A percentile compares a stretch with the other conserved stretches of the same genome.
Conservation (phyloP, 2,113 vertebrate species). For the Campylomormyrus numenius region DNA sequence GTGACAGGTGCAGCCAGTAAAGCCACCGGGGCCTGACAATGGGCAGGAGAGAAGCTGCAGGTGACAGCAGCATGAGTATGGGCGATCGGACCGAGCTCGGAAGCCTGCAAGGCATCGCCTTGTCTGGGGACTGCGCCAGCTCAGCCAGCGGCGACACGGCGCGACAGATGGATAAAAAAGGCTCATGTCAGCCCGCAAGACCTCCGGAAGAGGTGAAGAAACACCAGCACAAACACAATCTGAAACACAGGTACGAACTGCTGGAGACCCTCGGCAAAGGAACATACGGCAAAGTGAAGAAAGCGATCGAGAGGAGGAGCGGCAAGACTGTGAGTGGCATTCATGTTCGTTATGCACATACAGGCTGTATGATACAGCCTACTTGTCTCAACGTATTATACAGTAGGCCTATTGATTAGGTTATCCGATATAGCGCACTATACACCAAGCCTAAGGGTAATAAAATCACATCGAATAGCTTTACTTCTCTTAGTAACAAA, state of each 20-base stretch:
- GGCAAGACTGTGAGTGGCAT: conserved; percentile 55
- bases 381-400: neutral
- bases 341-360: neutral
- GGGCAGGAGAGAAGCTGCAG: conserved; percentile 51
- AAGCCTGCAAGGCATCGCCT: conserved; percentile 40
- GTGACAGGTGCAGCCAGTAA: neutral
- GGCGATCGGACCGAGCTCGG: conserved; percentile 43
- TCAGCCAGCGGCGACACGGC: conserved; percentile 13
- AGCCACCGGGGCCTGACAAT: conserved; percentile 34
- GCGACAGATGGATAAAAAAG: neutral
- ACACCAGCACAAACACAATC: conserved; percentile 70
- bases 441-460: neutral
- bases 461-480: neutral
- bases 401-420: neutral
- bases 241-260: conserved; percentile 65
- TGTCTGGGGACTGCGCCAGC: conserved; percentile 25
- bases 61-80: conserved; percentile 41
- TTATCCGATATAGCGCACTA: neutral
- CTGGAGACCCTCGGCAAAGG: conserved; percentile 69
- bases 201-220: conserved; percentile 56
- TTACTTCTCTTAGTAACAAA: neutral
- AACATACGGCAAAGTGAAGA: conserved; percentile 70
- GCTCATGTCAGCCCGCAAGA: neutral
- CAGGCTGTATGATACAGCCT: neutral
- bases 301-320: conserved; percentile 57